A percentile compares a stretch with the other conserved stretches of the same genome.
Evolutionary conservation across 1,140 invertebrate genomes (phyloP).

Genomic region (Plodia interpunctella): DNA sequence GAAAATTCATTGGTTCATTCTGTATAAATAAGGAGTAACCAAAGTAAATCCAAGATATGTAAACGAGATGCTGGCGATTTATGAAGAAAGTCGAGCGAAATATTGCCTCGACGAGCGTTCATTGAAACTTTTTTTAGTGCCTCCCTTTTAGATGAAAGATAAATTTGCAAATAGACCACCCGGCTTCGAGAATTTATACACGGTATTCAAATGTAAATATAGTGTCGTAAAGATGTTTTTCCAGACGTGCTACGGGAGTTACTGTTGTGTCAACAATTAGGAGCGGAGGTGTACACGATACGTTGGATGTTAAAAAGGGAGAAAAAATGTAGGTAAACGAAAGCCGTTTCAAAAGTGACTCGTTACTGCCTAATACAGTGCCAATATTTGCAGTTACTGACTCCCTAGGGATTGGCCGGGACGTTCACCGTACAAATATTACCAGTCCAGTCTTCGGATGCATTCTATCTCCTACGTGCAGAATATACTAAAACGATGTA

Average conservation of each 20-base stretch:
- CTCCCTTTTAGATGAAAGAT: conserved; percentile 54
- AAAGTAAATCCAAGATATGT: conserved; percentile 44
- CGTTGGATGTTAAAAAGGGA: conserved; percentile 11
- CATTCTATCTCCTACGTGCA: conserved; percentile 17
- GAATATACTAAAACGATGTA: not conserved
- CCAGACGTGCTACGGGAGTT: conserved; percentile 2
- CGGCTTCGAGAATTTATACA: conserved; percentile 41
- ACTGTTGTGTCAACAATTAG: conserved; percentile 17
- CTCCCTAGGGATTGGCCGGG: conserved; percentile 40
- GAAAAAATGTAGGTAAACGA: conserved; percentile 24
- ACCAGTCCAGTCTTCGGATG: conserved; percentile 36
- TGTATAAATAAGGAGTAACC: not conserved
- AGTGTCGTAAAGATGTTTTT: conserved; percentile 33
- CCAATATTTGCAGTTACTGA: conserved; percentile 58
- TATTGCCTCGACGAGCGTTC: conserved; percentile 52
- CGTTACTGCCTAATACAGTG: conserved; percentile 55
- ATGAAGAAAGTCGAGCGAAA: conserved; percentile 58
- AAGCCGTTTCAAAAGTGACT: conserved; percentile 49
- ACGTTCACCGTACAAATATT: conserved; percentile 49
- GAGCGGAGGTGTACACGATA: conserved; percentile 15
- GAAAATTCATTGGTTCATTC: conserved; percentile 17
- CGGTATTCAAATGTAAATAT: conserved; percentile 45
- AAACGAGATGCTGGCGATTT: conserved; percentile 64
- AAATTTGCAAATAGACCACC: conserved; percentile 58
- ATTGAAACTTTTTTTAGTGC: conserved; percentile 59